Evolutionary conservation across 2,113 vertebrate genomes (phyloP).

Genomic region (Thalassoma bifasciatum): DNA sequence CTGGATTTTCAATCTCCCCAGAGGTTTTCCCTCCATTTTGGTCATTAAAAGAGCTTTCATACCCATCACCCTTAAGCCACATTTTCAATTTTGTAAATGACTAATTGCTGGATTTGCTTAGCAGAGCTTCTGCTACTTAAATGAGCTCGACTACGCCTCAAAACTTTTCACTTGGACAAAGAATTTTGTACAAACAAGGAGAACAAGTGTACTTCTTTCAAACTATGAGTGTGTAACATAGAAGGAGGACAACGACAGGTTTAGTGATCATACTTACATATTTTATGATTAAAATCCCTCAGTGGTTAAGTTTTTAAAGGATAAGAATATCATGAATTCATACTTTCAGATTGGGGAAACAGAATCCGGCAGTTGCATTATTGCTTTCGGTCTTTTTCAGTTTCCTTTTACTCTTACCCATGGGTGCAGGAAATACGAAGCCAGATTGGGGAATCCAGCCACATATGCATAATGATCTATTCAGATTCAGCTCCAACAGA

Average conservation of each 20-base stretch:
- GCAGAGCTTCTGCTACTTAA: neutral
- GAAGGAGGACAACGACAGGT: no score
- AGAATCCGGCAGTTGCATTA: neutral
- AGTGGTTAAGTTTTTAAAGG: no score
- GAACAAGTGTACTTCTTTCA: no score
- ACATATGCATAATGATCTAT: neutral
- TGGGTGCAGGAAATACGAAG: neutral
- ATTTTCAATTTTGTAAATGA: neutral
- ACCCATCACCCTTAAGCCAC: neutral
- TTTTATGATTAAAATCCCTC: no score
- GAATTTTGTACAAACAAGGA: no score
- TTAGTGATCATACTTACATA: no score
- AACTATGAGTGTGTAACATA: no score
- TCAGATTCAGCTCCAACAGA: slow-evolving; percentile 7
- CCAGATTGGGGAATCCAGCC: neutral
- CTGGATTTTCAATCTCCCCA: no score
- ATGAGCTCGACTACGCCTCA: no score
- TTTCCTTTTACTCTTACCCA: neutral
- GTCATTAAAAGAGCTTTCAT: neutral
- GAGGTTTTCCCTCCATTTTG: neutral
- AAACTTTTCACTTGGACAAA: no score
- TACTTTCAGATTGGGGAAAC: neutral
- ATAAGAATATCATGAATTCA: neutral
- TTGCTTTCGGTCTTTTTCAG: neutral
- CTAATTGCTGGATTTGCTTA: neutral